A percentile compares a stretch with the other conserved stretches of the same genome.
Conservation (phyloP, 1,140 invertebrate species). For the Trinorchestia longiramus region DNA sequence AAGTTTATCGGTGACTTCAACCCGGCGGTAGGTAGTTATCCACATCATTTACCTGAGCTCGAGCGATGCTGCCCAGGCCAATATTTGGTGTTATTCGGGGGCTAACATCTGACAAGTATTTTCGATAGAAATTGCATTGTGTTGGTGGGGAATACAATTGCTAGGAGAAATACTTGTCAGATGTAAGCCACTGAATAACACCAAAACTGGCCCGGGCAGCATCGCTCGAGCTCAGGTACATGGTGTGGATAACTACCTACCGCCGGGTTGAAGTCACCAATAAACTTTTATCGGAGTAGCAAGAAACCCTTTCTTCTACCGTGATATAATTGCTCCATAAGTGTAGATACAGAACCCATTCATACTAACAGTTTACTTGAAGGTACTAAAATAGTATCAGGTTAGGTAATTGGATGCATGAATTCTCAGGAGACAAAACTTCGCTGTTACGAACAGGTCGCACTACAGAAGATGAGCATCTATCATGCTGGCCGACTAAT, state of each 20-base stretch:
- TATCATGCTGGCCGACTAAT: no score
- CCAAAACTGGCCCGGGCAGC: not conserved
- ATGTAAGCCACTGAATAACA: not conserved
- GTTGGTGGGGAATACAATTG: not conserved
- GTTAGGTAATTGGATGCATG: no score
- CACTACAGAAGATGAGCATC: no score
- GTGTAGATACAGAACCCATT: not conserved
- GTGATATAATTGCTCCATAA: not conserved
- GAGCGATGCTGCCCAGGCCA: not conserved
- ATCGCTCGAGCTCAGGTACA: not conserved
- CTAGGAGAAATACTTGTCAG: not conserved
- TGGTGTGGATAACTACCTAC: not conserved
- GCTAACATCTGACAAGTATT: not conserved
- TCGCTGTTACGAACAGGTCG: no score
- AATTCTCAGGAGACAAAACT: no score
- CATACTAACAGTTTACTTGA: no score
- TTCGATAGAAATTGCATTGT: not conserved
- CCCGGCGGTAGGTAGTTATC: not conserved
- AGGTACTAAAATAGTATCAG: no score
- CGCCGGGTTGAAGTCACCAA: not conserved
- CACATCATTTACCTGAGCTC: not conserved
- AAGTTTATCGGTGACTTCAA: not conserved
- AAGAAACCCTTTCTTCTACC: not conserved
- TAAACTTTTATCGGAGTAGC: not conserved
- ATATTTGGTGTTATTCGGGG: not conserved